Evolutionary conservation across 2,113 vertebrate genomes (phyloP).

Genomic region (Phaethornis superciliosus): DNA sequence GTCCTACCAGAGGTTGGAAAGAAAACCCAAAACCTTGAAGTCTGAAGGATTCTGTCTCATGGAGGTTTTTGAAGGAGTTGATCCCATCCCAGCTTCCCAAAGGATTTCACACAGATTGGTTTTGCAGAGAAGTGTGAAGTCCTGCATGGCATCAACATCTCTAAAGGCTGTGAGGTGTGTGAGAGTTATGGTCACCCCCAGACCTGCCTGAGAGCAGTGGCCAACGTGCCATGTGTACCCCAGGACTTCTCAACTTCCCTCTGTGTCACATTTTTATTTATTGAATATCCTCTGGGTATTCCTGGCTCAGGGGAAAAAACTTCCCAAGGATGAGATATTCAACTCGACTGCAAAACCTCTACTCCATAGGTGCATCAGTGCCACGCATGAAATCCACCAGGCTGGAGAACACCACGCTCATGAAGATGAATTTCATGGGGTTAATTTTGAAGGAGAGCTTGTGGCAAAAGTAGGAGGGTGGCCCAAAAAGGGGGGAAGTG

Average conservation of each 20-base stretch:
- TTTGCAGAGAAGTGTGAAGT: neutral
- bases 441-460: too few species aligned
- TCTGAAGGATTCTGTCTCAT: neutral
- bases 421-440: too few species aligned
- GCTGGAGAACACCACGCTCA: too few species aligned
- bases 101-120: neutral
- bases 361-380: too few species aligned
- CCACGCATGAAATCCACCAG: too few species aligned
- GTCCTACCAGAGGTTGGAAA: neutral
- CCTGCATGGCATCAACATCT: neutral
- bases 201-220: neutral
- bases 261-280: rapidly evolving
- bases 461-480: too few species aligned
- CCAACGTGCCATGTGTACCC: rapidly evolving
- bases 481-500: too few species aligned
- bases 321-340: neutral
- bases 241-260: neutral
- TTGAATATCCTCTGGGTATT: rapidly evolving
- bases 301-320: neutral
- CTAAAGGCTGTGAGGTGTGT: neutral
- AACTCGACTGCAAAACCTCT: too few species aligned
- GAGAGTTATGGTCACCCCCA: neutral
- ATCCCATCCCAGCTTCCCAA: neutral
- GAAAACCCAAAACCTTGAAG: neutral
- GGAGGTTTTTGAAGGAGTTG: neutral